Evolutionary conservation across 37 sponge, comb jelly and placozoan genomes (phyloP).

Genomic region (Mnemiopsis leidyi): DNA sequence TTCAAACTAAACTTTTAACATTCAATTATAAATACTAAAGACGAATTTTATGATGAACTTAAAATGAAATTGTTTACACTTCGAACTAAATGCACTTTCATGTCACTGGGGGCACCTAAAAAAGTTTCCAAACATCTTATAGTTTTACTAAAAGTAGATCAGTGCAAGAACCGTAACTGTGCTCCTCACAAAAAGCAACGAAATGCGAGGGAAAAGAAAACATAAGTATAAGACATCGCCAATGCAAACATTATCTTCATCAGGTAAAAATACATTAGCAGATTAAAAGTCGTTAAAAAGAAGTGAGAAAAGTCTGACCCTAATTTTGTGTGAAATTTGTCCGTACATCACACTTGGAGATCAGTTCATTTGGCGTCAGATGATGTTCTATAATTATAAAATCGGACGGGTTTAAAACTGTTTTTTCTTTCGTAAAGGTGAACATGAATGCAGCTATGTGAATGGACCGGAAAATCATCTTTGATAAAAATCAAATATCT

Average conservation of each 20-base stretch:
- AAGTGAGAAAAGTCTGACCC: too few relatives aligned
- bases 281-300: background rate
- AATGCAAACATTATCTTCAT: background rate
- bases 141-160: background rate
- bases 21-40: too few relatives aligned
- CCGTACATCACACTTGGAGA: too few relatives aligned
- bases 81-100: background rate
- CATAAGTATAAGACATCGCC: background rate
- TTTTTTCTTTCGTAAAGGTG: background rate
- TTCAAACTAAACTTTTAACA: too few relatives aligned
- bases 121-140: background rate
- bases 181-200: background rate
- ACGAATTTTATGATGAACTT: too few relatives aligned
- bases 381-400: too few relatives aligned
- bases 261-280: background rate
- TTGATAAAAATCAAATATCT: background rate
- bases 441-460: background rate
- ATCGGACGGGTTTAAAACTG: too few relatives aligned
- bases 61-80: background rate
- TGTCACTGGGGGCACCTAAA: background rate
- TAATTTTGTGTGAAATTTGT: too few relatives aligned
- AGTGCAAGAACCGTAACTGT: too few relatives aligned
- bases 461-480: background rate
- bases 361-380: too few relatives aligned
- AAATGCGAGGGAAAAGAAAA: background rate